Conservation (phyloP, 2,888 invertebrate species). For the Pammene aurita region DNA sequence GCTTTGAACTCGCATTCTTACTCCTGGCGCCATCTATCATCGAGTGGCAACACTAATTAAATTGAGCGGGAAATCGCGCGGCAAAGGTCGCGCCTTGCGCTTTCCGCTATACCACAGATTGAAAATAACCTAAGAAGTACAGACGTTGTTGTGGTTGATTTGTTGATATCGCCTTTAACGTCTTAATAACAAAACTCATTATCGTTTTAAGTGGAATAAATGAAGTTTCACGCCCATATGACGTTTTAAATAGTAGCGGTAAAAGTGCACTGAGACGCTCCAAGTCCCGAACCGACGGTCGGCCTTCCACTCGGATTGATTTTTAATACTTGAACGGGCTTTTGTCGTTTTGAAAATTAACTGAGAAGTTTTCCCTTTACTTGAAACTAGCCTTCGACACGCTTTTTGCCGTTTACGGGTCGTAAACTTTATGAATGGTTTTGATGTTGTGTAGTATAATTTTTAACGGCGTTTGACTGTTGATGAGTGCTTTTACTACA, state of each 20-base stretch:
- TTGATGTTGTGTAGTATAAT: slow-evolving; percentile 13
- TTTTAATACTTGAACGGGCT: slow-evolving; percentile 74
- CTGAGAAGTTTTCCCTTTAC: slow-evolving; percentile 64
- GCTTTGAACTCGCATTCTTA: slow-evolving; percentile 35
- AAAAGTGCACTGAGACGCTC: slow-evolving; percentile 73
- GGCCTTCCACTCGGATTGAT: slow-evolving; percentile 78
- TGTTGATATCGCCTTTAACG: background rate
- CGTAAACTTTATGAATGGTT: slow-evolving; percentile 24
- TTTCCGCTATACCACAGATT: slow-evolving; percentile 54
- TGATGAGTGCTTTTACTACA: background rate
- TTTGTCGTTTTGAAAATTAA: slow-evolving; percentile 72
- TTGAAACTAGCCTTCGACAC: slow-evolving; percentile 45
- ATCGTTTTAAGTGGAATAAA: background rate
- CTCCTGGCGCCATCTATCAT: slow-evolving; percentile 71
- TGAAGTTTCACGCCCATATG: background rate
- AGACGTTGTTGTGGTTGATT: background rate
- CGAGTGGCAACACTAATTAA: slow-evolving; percentile 77
- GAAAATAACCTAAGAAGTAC: background rate
- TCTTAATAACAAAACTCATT: background rate
- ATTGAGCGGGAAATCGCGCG: slow-evolving; percentile 82
- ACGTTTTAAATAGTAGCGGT: background rate
- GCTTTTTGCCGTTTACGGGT: slow-evolving; percentile 6
- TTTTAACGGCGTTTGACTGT: slow-evolving; percentile 5
- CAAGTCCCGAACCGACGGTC: slow-evolving; percentile 68
- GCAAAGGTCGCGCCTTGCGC: slow-evolving; percentile 78